Evolutionary conservation across 2,113 vertebrate genomes (phyloP), one percentile per base, ranked within the genome.

Genomic region (Campylomormyrus tamandua): DNA sequence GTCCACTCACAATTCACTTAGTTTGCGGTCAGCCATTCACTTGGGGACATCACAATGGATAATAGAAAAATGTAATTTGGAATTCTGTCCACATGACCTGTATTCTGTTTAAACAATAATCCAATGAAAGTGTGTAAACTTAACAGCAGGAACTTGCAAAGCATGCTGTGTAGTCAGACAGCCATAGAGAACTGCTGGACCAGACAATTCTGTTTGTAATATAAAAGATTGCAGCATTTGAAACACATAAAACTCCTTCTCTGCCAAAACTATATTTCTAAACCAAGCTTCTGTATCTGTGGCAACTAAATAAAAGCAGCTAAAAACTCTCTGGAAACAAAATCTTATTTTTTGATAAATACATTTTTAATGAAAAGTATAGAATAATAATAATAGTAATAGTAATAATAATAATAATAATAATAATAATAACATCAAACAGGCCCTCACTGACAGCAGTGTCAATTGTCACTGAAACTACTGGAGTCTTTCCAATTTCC

Each of bases 41-140:
- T 80, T 80, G 74, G 74, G 74, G 17, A 42, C 74, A 80, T 39
- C 35, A 80, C 74, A 42, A 80, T 80, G 35, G 74, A 80, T 80
- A 42, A 80, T 80, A 42, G 31, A 80, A 80, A 80, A 80, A 80
- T 42, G 74, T 80, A 80, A 80, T 80, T 80, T 80, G 74, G 31
- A 80, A 80, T 80, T 80, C 74, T 80, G 74, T 80, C 74, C 35
- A 80, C 74, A 80, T 39, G 74, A 80, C 74, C 74, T 80, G 74
- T 42, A 80, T 80, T 80, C 74, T 80, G 17, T 35, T 35, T 80
- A 80, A 35, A 80, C 74, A 80, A 80, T 80, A 35, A 80, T 80
- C 35, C 74, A 80, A 80, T 80, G 74, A 80, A 80, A 80, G 31
- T 80, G 74, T 80, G 35, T 42, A 80, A 80, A 80, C 74, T 70